These are phyloP conservation scores for Pseudomugil tenellus DNA, from an alignment of 2,797 vertebrate species.

Conservation along the genomic window DNA sequence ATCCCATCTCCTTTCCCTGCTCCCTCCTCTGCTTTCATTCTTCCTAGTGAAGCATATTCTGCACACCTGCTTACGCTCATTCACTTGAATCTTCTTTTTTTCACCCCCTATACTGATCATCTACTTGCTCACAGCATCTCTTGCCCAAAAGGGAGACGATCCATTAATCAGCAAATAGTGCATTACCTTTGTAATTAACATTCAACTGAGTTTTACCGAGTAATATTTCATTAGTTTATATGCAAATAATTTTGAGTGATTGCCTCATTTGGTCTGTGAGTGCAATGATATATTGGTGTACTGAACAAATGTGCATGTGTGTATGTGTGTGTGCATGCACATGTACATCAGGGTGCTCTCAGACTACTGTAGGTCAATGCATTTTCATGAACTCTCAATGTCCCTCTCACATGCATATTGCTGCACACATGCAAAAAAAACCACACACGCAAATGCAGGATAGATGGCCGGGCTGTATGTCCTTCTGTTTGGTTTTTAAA, in stretches of 20 bases:
- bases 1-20: conserved; percentile 8
- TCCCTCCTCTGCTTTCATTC: conserved; percentile 7
- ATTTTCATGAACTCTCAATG: conserved; percentile 61
- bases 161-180: conserved; percentile 99
- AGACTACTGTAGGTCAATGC: conserved; percentile 48
- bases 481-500: conserved; percentile 66
- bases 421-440: conserved; percentile 16
- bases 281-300: conserved; percentile 89
- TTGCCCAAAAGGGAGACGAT: conserved; percentile 86
- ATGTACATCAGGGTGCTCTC: neutral
- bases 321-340: conserved; percentile 16
- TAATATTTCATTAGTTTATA: conserved; percentile 96
- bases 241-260: conserved; percentile 98
- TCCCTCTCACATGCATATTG: conserved; percentile 19
- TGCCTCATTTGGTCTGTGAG: conserved; percentile 94
- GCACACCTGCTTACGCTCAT: conserved; percentile 56
- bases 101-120: conserved; percentile 57
- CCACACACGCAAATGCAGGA: conserved; percentile 43
- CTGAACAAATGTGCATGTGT: conserved; percentile 59
- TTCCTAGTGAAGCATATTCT: conserved; percentile 30
- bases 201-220: conserved; percentile 94
- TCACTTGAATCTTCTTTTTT: conserved; percentile 49
- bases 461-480: conserved; percentile 70
- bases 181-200: conserved; percentile 97
- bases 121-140: conserved; percentile 61